Evolutionary conservation across 1,140 invertebrate genomes (phyloP).

Genomic region (Panagrolaimus sp.): DNA sequence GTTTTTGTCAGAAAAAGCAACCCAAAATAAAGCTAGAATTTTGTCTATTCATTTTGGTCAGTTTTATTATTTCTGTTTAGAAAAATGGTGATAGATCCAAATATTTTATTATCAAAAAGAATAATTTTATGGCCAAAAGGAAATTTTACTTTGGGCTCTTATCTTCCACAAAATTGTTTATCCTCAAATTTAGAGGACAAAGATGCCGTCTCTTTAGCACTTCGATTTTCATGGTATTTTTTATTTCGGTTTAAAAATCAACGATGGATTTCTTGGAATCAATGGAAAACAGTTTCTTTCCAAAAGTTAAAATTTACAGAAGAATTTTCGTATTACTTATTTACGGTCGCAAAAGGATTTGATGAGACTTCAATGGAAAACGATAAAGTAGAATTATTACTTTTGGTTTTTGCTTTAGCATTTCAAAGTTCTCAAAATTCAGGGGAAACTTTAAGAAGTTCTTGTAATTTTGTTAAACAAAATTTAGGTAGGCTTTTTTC

Average conservation of each 20-base stretch:
- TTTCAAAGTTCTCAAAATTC: not conserved
- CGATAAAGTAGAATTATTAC: not conserved
- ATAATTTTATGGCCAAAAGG: conserved; percentile 13
- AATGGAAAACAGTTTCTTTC: not conserved
- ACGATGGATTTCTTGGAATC: not conserved
- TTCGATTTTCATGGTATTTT: conserved; percentile 11
- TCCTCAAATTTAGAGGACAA: not conserved
- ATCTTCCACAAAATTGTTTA: not conserved
- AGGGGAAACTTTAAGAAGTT: not conserved
- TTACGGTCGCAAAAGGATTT: conserved; percentile 1
- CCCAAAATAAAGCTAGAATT: no score
- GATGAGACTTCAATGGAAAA: not conserved
- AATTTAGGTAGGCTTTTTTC: not conserved
- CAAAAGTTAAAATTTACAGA: not conserved
- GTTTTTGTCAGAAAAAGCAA: no score
- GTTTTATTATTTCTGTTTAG: no score
- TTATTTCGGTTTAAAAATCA: not conserved
- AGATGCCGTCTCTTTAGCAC: not conserved
- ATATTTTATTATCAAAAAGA: not conserved
- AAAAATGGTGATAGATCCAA: no score
- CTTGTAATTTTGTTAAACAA: not conserved
- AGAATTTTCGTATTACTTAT: conserved; percentile 11
- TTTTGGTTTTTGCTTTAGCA: not conserved
- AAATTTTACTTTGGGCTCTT: not conserved
- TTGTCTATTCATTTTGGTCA: no score